Percentiles rank a stretch among this genome's conserved stretches.
Conservation (phyloP, 2,797 vertebrate genomes). For the Graptemys geographica region DNA sequence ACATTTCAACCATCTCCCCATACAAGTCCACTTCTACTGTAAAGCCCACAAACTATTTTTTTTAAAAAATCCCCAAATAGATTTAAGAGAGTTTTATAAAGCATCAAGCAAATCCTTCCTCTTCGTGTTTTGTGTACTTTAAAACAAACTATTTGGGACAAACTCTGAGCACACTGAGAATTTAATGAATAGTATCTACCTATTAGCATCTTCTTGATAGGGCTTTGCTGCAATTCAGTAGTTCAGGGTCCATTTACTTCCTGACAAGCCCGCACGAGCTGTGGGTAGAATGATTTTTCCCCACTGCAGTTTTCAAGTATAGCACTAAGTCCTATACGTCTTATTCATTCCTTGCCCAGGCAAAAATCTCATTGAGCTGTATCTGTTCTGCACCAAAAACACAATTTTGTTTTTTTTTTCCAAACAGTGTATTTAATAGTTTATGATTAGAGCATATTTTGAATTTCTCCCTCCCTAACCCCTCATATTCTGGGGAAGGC, state of each 20-base stretch:
- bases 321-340: not conserved
- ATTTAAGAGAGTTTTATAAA: not conserved
- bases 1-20: not conserved
- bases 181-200: not conserved
- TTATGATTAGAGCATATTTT: not conserved
- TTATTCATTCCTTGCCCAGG: not conserved
- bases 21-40: not conserved
- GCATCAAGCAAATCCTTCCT: not conserved
- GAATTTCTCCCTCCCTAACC: not conserved
- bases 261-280: rapidly evolving
- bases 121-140: rapidly evolving
- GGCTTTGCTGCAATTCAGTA: not conserved
- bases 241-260: not conserved
- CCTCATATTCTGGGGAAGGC: rapidly evolving
- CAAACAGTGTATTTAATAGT: rapidly evolving
- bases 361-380: not conserved
- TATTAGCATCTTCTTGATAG: not conserved
- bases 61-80: no score
- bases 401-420: not conserved
- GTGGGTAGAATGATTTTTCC: not conserved
- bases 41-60: not conserved
- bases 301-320: not conserved
- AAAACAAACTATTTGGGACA: not conserved
- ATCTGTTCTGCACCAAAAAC: not conserved
- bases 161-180: not conserved